phyloP scores from a whole-genome alignment of 2,113 vertebrate species.

The Lipotes vexillifer region DNA sequence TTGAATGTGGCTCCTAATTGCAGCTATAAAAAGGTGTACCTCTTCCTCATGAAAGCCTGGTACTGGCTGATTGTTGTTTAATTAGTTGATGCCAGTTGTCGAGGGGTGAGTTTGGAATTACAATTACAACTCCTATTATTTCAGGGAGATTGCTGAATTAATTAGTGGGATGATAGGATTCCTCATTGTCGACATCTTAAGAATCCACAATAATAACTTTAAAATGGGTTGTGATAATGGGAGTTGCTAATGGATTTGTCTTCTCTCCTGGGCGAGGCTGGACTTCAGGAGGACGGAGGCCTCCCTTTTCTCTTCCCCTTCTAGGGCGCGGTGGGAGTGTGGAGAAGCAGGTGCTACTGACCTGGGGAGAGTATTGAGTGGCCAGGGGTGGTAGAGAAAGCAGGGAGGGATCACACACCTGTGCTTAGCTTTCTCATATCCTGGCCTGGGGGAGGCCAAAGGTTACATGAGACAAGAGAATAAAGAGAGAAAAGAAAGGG shows the following conservation, averaged over 20 bases:
- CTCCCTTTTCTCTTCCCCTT: neutral
- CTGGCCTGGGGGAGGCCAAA: neutral
- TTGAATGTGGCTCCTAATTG: conserved; percentile 81
- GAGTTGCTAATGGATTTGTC: conserved; percentile 13
- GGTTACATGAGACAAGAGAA: neutral
- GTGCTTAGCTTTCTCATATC: neutral
- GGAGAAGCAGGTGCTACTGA: neutral
- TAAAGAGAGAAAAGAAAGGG: neutral
- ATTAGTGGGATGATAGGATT: conserved; percentile 79
- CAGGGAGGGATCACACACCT: neutral
- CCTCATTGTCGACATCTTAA: conserved; percentile 76
- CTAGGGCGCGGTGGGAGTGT: neutral
- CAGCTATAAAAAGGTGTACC: conserved; percentile 79
- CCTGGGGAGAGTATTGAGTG: neutral
- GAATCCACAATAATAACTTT: conserved; percentile 71
- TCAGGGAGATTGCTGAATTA: conserved; percentile 78
- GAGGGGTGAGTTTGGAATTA: conserved; percentile 81
- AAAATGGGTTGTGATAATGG: conserved; percentile 38
- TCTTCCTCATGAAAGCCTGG: conserved; percentile 76
- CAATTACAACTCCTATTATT: conserved; percentile 79
- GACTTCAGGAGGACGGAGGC: neutral
- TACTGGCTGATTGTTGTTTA: conserved; percentile 82
- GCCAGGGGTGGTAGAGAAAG: neutral
- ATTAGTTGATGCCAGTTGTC: conserved; percentile 83
- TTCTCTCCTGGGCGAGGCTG: neutral